Evolutionary conservation across 2,113 vertebrate genomes (phyloP).

Genomic region (Fregata magnificens): DNA sequence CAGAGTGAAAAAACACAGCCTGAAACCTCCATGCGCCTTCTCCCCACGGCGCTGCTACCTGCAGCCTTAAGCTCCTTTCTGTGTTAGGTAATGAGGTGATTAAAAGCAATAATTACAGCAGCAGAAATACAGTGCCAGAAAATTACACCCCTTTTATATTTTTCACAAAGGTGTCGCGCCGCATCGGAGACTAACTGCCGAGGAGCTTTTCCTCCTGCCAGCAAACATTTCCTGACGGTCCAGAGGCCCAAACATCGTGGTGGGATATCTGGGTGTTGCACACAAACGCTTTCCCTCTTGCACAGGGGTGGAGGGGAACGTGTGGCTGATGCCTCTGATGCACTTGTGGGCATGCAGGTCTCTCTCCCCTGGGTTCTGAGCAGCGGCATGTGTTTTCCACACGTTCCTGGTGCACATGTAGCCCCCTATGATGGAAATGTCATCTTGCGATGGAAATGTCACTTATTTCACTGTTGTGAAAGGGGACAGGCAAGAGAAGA

Average conservation of each 20-base stretch:
- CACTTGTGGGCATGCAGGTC: too few relatives aligned
- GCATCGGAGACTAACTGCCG: neutral
- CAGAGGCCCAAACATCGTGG: neutral
- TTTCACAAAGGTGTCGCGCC: rapidly evolving
- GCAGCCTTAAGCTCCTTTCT: neutral
- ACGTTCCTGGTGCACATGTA: neutral
- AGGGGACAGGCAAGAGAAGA: neutral
- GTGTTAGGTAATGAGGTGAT: neutral
- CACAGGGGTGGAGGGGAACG: neutral
- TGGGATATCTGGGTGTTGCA: neutral
- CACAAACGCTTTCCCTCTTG: neutral
- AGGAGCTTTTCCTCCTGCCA: neutral
- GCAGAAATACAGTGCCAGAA: neutral
- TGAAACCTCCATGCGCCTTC: neutral
- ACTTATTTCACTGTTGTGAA: neutral
- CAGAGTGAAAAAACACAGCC: neutral
- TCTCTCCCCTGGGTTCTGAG: neutral
- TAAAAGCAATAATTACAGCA: neutral
- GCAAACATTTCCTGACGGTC: neutral
- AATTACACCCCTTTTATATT: neutral
- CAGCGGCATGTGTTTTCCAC: neutral
- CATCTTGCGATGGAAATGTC: neutral
- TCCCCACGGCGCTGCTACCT: neutral
- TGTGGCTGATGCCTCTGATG: neutral
- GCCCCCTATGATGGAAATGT: neutral